Evolutionary conservation across 2,113 vertebrate genomes (phyloP).

Genomic region (Tor tambroides): DNA sequence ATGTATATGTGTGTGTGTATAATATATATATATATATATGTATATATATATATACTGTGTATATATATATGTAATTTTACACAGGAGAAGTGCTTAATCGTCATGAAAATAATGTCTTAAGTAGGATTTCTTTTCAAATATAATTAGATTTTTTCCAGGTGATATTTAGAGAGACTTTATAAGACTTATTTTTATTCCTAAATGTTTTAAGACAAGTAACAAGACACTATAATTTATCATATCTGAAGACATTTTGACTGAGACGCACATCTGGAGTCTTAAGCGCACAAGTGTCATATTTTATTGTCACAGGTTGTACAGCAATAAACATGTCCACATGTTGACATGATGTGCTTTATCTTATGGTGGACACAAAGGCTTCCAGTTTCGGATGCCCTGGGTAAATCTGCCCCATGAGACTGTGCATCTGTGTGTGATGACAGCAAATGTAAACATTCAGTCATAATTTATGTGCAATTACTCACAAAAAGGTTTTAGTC

Average conservation of each 20-base stretch:
- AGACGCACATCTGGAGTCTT: neutral
- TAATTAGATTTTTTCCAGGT: neutral
- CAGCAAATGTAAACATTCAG: constrained; percentile 8
- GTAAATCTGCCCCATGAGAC: neutral
- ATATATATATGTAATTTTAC: too few species aligned
- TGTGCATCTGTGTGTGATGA: constrained; percentile 12
- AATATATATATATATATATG: neutral
- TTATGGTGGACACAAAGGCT: neutral
- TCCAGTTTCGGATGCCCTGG: neutral
- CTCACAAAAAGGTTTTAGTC: constrained; percentile 65
- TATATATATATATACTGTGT: too few species aligned
- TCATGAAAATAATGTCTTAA: too few species aligned
- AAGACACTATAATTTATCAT: neutral
- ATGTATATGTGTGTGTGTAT: neutral
- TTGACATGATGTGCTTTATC: neutral
- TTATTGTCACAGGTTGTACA: neutral
- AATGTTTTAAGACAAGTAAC: neutral
- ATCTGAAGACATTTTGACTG: neutral
- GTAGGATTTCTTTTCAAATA: too few species aligned
- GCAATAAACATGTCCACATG: constrained; percentile 3
- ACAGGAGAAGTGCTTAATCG: too few species aligned
- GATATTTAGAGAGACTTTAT: neutral
- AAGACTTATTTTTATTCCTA: too few species aligned
- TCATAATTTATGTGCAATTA: neutral
- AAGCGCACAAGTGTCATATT: neutral